Conservation (phyloP, 2,113 vertebrate genomes). For the Monarcha castaneiventris region DNA sequence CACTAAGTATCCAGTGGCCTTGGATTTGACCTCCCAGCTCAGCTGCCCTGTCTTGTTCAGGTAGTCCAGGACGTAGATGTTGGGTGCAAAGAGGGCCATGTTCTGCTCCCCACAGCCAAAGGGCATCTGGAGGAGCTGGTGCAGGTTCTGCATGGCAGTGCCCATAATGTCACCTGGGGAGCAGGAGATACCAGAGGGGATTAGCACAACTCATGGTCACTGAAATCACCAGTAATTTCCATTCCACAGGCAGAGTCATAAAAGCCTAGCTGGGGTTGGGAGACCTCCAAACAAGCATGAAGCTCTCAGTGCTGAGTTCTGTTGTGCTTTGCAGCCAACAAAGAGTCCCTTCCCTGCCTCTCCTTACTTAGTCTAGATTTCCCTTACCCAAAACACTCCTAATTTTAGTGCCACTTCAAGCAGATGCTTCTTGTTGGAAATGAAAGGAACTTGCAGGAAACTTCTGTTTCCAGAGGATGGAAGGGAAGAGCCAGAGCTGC, state of each 20-base stretch:
- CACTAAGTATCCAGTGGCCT: constrained; percentile 74
- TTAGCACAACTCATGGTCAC: background rate
- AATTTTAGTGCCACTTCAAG: background rate
- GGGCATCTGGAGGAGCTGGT: constrained; percentile 84
- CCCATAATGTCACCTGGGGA: constrained; percentile 84
- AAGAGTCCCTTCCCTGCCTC: background rate
- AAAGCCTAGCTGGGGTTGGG: background rate
- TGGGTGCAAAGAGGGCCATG: constrained; percentile 84
- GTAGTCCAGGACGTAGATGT: constrained; percentile 86
- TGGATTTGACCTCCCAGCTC: constrained; percentile 66
- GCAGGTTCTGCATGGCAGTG: constrained; percentile 78
- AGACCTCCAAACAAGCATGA: background rate
- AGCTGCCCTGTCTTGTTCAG: constrained; percentile 82
- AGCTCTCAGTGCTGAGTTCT: background rate
- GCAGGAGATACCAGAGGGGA: background rate
- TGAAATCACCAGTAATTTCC: background rate
- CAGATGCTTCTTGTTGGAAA: background rate
- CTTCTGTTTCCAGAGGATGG: background rate
- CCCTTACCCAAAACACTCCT: background rate
- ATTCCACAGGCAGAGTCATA: background rate
- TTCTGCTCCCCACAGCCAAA: constrained; percentile 92
- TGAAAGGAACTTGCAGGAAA: background rate
- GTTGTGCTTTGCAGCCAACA: background rate
- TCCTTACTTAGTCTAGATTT: background rate
- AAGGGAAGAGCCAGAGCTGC: background rate